These are phyloP conservation scores for Microtus agrestis DNA, from an alignment of 2,797 vertebrate genomes.

Conservation along the genomic window DNA sequence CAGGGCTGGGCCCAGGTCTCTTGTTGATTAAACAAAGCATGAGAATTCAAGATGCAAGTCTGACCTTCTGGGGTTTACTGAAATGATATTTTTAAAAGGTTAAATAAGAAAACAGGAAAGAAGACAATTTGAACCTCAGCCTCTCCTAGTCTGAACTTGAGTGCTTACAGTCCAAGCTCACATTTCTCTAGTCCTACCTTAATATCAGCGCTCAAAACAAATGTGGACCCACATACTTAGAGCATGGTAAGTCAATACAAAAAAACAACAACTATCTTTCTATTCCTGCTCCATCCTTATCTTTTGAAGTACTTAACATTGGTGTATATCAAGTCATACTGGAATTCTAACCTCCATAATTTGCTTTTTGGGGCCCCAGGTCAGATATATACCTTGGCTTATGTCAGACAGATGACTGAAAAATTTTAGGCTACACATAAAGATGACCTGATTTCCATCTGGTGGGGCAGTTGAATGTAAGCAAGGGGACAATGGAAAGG, in stretches of 20 bases:
- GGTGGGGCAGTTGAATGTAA: background rate
- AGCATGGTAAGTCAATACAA: background rate
- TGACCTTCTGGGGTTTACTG: background rate
- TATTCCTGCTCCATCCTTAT: background rate
- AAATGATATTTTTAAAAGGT: background rate
- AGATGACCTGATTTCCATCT: background rate
- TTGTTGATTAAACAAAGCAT: background rate
- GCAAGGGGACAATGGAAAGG: background rate
- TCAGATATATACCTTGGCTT: background rate
- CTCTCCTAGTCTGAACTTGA: background rate
- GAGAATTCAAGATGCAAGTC: background rate
- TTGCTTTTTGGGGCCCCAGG: fast-evolving
- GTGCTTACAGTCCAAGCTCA: background rate
- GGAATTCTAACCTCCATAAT: background rate
- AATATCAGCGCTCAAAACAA: background rate
- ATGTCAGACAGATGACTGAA: background rate
- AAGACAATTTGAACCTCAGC: background rate
- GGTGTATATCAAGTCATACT: no score
- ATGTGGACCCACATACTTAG: background rate
- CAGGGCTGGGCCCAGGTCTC: background rate
- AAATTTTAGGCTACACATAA: background rate
- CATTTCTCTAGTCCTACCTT: background rate
- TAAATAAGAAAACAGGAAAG: background rate
- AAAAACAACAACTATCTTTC: background rate
- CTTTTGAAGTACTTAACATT: background rate